Base-by-base conservation (phyloP, 2,113 vertebrate genomes). In the Chlamydotis undulata region DNA sequence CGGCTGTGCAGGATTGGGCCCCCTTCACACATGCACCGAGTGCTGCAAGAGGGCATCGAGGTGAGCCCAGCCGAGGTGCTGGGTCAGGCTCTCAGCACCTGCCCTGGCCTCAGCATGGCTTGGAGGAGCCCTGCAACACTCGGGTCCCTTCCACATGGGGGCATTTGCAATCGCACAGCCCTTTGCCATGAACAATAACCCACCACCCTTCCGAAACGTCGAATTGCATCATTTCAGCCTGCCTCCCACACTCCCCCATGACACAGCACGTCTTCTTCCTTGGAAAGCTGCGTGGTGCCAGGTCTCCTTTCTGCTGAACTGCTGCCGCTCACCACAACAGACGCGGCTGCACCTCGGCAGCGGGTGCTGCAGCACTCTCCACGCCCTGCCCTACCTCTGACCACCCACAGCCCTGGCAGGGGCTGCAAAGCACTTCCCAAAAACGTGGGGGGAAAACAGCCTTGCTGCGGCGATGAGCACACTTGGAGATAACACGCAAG, bases 151-250 rank as follows among this genome's bases (percentile, higher is more conserved):
- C 95, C 83, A 82, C 70, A 1, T 18, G 93, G 81, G 39, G 69
- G 81, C 77, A 87, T 91, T 93, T 7, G 2, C 35, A 84, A 11
- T 56, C 69, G 35, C 5, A 0, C 61, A 64, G 67, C 70, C 70
- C 82, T 94, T 59, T 45, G 13, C 41, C 74, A 19, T 41, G 87
- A 94, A 80, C 87, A 74, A 91, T 93, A 96, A 91, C 92, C 63
- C 78, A 76, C 65, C 89, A 90, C 94, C 93, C 89, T 88, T 67
- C 94, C 89, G 82, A 65, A 70, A 59, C 0, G 35, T 1, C 3
- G 4, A 56, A 93, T 83, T 95, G 50, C 70, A 75, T 94, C 88
- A 93, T 61, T 83, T 78, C 50, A 22, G 12, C 23, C 65, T 76
- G 41, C 79, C 78, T 92, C 93, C 85, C 88, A 94, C 81, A 1